These are phyloP conservation scores for Typhlomys cinereus DNA, from an alignment of 2,113 vertebrate species.

Conservation along the genomic window DNA sequence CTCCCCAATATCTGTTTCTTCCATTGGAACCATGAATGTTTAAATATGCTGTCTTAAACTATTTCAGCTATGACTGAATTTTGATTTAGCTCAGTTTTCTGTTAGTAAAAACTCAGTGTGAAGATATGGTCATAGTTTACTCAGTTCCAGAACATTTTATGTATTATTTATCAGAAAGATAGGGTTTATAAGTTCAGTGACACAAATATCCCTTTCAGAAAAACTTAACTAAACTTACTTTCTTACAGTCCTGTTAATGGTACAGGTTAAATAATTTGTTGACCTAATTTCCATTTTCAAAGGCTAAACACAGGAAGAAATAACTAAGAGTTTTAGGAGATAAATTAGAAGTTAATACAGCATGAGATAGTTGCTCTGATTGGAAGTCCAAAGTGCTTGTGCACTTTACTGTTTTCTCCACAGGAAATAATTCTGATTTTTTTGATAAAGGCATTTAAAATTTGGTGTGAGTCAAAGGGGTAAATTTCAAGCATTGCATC, in stretches of 20 bases:
- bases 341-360: neutral
- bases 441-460: neutral
- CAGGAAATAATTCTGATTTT: conserved; percentile 14
- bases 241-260: neutral
- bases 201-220: neutral
- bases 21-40: conserved; percentile 14
- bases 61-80: conserved; percentile 52
- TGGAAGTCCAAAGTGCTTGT: neutral
- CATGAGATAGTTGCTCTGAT: neutral
- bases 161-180: neutral
- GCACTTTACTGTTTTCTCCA: neutral
- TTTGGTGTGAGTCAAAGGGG: conserved; percentile 20
- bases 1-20: too few species aligned
- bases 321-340: neutral
- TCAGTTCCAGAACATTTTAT: neutral
- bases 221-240: neutral
- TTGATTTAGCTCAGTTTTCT: conserved; percentile 25
- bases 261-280: neutral
- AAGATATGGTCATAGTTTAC: neutral
- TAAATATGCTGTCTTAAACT: conserved; percentile 28
- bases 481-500: neutral
- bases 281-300: neutral
- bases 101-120: neutral
- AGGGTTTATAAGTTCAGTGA: neutral
- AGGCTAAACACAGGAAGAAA: neutral